A percentile compares a stretch with the other conserved stretches of the same genome.
phyloP scores from a whole-genome alignment of 2,797 vertebrate genomes.

The Betta splendens region DNA sequence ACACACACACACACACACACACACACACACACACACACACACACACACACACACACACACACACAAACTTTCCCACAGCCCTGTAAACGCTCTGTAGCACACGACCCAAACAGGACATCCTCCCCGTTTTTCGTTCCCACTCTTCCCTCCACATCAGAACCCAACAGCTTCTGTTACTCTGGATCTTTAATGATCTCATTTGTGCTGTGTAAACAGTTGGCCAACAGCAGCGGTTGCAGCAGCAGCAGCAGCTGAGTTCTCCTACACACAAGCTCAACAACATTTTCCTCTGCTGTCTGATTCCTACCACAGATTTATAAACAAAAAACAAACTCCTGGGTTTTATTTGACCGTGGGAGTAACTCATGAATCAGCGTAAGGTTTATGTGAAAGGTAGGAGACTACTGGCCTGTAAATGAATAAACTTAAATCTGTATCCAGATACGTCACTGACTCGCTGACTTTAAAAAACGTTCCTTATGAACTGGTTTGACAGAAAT shows the following conservation, averaged over 20 bases:
- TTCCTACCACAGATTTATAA: no score
- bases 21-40: slow-evolving; percentile 32
- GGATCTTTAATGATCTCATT: neutral
- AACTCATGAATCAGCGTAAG: no score
- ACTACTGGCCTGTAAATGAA: no score
- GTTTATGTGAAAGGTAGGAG: no score
- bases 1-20: slow-evolving; percentile 25
- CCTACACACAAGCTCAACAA: neutral
- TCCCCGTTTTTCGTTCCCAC: slow-evolving; percentile 57
- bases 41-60: slow-evolving; percentile 34
- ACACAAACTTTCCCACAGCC: slow-evolving; percentile 77
- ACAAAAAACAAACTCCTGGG: no score
- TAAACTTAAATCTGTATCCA: no score
- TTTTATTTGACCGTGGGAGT: no score
- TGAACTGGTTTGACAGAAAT: neutral
- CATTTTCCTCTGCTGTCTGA: neutral
- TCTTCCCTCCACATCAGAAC: slow-evolving; percentile 38
- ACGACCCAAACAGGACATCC: slow-evolving; percentile 80
- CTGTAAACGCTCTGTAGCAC: slow-evolving; percentile 52
- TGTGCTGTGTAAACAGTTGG: slow-evolving; percentile 2
- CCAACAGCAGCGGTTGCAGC: no score
- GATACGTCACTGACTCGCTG: no score
- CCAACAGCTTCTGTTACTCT: neutral
- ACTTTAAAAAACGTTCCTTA: no score
- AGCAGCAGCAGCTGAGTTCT: neutral